phyloP scores from a whole-genome alignment of 2,113 vertebrate genomes.

The Atractosteus spatula region DNA sequence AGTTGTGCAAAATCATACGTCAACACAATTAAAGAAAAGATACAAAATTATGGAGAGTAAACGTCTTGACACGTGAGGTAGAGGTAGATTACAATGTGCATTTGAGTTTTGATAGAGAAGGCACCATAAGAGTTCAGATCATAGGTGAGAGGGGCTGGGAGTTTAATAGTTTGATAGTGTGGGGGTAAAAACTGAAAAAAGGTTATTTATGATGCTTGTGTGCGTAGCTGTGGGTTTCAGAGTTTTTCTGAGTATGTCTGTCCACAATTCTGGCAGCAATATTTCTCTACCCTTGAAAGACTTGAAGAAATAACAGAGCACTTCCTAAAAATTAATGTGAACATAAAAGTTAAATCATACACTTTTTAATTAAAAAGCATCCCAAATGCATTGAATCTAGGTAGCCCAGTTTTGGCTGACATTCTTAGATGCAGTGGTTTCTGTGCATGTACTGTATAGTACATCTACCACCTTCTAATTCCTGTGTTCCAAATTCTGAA shows the following conservation, averaged over 20 bases:
- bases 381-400: constrained; percentile 35
- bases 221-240: too few relatives aligned
- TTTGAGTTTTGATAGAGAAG: too few relatives aligned
- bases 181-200: neutral
- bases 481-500: constrained; percentile 33
- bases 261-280: neutral
- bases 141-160: too few relatives aligned
- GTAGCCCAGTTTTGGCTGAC: constrained; percentile 30
- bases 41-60: too few relatives aligned
- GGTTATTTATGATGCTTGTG: neutral
- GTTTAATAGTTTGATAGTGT: too few relatives aligned
- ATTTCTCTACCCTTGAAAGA: neutral
- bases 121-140: too few relatives aligned
- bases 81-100: too few relatives aligned
- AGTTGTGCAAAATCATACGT: too few relatives aligned
- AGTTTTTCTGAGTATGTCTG: too few relatives aligned
- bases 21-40: too few relatives aligned
- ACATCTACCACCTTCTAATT: constrained; percentile 18
- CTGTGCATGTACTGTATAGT: constrained; percentile 5
- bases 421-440: constrained; percentile 21
- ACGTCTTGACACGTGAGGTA: too few relatives aligned
- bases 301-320: neutral
- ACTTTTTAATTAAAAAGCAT: constrained; percentile 26
- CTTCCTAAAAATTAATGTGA: constrained; percentile 16
- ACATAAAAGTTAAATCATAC: constrained; percentile 27